Evolutionary conservation across 35 echinoderm and acorn worm genomes (phyloP).

Genomic region (Acanthaster planci): DNA sequence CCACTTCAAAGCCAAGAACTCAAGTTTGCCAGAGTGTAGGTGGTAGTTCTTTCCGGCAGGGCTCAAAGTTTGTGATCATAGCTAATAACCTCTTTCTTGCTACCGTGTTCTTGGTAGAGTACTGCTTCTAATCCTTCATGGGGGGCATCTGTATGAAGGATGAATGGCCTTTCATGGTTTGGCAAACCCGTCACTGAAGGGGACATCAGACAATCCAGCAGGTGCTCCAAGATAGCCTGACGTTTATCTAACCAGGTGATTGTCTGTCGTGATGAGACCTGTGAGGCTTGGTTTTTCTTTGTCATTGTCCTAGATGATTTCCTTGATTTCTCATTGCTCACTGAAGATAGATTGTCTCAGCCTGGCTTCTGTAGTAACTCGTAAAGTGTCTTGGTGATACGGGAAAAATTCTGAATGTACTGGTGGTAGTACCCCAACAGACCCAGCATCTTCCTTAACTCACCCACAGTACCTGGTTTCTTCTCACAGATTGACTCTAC

Average conservation of each 20-base stretch:
- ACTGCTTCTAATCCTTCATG: too few relatives aligned
- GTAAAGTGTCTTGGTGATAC: slow-evolving; percentile 41
- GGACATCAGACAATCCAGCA: neutral
- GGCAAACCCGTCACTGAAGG: slow-evolving; percentile 34
- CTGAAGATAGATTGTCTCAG: neutral
- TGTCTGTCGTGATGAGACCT: slow-evolving; percentile 15
- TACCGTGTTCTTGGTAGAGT: slow-evolving; percentile 41
- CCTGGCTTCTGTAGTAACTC: slow-evolving; percentile 1
- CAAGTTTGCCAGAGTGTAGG: too few relatives aligned
- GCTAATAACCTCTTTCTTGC: slow-evolving; percentile 15
- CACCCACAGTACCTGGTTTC: slow-evolving; percentile 1
- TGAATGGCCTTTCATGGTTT: slow-evolving; percentile 9
- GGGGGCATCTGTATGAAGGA: slow-evolving; percentile 38
- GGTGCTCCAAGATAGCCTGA: neutral
- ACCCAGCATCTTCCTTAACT: slow-evolving; percentile 37
- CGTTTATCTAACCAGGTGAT: slow-evolving; percentile 31
- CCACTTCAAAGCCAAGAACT: too few relatives aligned
- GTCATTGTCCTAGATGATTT: neutral
- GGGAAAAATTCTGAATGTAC: too few relatives aligned
- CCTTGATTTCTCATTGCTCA: neutral
- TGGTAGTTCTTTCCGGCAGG: too few relatives aligned
- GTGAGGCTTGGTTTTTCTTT: neutral
- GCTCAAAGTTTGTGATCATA: slow-evolving; percentile 40
- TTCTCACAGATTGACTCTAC: neutral
- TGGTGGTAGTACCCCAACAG: slow-evolving; percentile 41